phyloP scores from a whole-genome alignment of 2,113 vertebrate genomes.

The Chaenogobius annularis region DNA sequence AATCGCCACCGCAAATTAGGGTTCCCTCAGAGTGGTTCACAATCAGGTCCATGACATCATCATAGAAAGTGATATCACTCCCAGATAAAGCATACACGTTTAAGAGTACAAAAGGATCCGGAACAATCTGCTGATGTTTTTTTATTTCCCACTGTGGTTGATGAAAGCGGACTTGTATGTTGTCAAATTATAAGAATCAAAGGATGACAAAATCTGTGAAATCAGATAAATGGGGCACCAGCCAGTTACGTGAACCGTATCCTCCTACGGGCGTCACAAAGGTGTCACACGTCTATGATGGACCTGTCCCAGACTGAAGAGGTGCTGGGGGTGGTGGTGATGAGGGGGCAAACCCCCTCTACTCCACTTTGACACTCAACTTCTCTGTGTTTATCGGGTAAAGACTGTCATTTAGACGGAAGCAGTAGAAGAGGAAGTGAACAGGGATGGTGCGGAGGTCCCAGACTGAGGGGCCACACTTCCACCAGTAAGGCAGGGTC shows the following conservation, averaged over 20 bases:
- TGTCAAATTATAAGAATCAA: not conserved
- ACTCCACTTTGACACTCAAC: constrained; percentile 85
- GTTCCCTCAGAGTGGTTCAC: no score
- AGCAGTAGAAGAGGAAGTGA: constrained; percentile 95
- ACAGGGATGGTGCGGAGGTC: constrained; percentile 95
- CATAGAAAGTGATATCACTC: no score
- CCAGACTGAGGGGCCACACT: constrained; percentile 88
- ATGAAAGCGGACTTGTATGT: not conserved
- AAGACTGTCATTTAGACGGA: constrained; percentile 93
- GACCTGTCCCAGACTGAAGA: constrained; percentile 52
- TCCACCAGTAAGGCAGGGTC: constrained; percentile 88
- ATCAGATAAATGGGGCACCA: not conserved
- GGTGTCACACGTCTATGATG: constrained; percentile 55
- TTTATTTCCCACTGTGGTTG: not conserved
- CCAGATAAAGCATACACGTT: no score
- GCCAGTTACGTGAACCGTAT: constrained; percentile 50
- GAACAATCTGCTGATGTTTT: constrained; percentile 20
- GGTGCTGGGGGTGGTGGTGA: constrained; percentile 47
- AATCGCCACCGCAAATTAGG: no score
- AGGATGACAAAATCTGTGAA: not conserved
- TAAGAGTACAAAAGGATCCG: no score
- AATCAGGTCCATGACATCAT: no score
- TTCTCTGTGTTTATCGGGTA: constrained; percentile 90
- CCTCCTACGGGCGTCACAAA: constrained; percentile 41
- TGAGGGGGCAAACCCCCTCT: constrained; percentile 63